Evolutionary conservation across 2,888 invertebrate species (phyloP), one percentile per base, ranked within the genome.

Genomic region (Griposia aprilina): DNA sequence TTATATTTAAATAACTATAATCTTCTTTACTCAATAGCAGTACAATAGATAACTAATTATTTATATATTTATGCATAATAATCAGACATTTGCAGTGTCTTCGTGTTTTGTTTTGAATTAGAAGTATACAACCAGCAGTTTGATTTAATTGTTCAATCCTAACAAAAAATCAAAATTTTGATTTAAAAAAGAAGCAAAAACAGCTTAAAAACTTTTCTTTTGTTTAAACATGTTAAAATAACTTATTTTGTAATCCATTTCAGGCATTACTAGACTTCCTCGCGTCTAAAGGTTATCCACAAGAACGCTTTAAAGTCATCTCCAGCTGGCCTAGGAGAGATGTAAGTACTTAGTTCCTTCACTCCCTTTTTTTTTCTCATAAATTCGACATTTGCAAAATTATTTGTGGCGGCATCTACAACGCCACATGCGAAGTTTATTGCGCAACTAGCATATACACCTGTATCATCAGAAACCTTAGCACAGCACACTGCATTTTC

Each of bases 241-340:
- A 2, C 3, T n/a, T n/a, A 11, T 36, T 60, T 13, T 67, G 17
- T 72, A 30, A 81, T 78, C 45, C 17, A 50, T 96, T 97, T 30
- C 97, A 98, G 97, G 98, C 98, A 87, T 97, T 99, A 91, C 97
- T 99, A 88, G 98, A 99, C 96, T 99, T 98, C 97, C 97, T 99
- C 86, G 98, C 98, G 78, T 98, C 99, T 67, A 97, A 98, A 96
- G 99, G 99, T 80, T 99, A 98, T 96, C 98, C 98, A 84, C 97
- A 98, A 89, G 98, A 98, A 90, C 74, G 98, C 98, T 93, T 99
- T 94, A 99, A 99, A 97, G 98, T 99, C 81, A 98, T 99, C 91
- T 98, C 98, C 90, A 98, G 99, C 95, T 99, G 98, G 98, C 99
- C 99, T 93, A 98, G 99, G 93, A 98, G 98, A 97, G 99, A 99